Evolutionary conservation across 2,113 vertebrate species (phyloP).

Genomic region (Pogonocichla stellata): DNA sequence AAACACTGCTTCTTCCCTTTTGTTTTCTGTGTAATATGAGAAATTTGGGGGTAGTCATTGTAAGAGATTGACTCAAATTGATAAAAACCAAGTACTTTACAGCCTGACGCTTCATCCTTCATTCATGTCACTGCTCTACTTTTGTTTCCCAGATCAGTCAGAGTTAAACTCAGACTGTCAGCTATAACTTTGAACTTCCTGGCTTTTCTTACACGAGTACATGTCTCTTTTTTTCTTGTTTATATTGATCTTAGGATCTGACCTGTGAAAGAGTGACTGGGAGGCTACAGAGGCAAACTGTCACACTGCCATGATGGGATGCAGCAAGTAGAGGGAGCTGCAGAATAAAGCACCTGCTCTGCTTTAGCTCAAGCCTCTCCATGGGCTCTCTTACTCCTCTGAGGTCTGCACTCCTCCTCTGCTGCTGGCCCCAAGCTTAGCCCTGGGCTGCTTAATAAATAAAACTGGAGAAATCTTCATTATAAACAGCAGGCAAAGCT

Average conservation of each 20-base stretch:
- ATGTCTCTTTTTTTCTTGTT: background rate
- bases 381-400: background rate
- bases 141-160: constrained; percentile 23
- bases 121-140: background rate
- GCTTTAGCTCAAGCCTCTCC: background rate
- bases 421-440: background rate
- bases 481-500: background rate
- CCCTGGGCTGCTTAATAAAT: background rate
- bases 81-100: background rate
- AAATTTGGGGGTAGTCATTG: background rate
- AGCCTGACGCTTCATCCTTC: background rate
- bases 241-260: constrained; percentile 18
- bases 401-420: background rate
- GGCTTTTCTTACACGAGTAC: background rate
- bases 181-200: constrained; percentile 15
- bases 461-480: background rate
- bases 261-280: background rate
- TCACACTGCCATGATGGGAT: background rate
- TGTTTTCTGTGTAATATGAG: background rate
- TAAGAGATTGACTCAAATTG: background rate
- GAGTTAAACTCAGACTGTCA: constrained; percentile 23
- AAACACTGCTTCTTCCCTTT: background rate
- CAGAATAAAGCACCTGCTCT: constrained; percentile 41
- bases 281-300: background rate
- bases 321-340: constrained; percentile 62